These are phyloP conservation scores for Agonopterix alstromeriana DNA, from an alignment of 2,888 invertebrate genomes.

Conservation along the genomic window DNA sequence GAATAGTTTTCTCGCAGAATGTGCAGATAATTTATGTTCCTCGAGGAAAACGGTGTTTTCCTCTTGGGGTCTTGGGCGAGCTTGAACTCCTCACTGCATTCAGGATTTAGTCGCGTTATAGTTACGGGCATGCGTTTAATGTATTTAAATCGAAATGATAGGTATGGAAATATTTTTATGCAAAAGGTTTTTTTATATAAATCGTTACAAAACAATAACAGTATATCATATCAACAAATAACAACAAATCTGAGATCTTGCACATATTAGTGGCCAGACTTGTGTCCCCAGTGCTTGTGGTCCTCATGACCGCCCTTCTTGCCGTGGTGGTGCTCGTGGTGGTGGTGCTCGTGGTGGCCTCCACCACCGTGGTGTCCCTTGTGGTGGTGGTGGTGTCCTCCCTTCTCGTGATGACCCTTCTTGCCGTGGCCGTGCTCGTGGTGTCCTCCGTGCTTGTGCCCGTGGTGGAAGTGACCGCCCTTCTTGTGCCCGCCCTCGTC, in stretches of 20 bases:
- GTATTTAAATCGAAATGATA: no score
- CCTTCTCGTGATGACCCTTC: conserved; percentile 85
- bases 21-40: no score
- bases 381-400: conserved; percentile 85
- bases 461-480: conserved; percentile 87
- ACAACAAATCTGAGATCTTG: conserved; percentile 27
- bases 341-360: conserved; percentile 85
- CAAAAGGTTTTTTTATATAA: conserved; percentile 14
- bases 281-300: conserved; percentile 86
- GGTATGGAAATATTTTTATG: background rate
- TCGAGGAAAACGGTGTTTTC: no score
- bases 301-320: conserved; percentile 88
- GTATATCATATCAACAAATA: conserved; percentile 45
- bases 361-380: conserved; percentile 86
- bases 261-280: conserved; percentile 59
- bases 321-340: conserved; percentile 82
- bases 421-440: conserved; percentile 87
- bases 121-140: no score
- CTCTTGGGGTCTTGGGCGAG: no score
- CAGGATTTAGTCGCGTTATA: no score
- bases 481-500: conserved; percentile 87
- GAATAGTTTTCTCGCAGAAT: no score
- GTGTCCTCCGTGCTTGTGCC: conserved; percentile 85
- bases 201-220: conserved; percentile 39
- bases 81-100: no score